Evolutionary conservation across 1,140 invertebrate species (phyloP), one percentile per base, ranked within the genome.

Genomic region (Plutomurus gul): DNA sequence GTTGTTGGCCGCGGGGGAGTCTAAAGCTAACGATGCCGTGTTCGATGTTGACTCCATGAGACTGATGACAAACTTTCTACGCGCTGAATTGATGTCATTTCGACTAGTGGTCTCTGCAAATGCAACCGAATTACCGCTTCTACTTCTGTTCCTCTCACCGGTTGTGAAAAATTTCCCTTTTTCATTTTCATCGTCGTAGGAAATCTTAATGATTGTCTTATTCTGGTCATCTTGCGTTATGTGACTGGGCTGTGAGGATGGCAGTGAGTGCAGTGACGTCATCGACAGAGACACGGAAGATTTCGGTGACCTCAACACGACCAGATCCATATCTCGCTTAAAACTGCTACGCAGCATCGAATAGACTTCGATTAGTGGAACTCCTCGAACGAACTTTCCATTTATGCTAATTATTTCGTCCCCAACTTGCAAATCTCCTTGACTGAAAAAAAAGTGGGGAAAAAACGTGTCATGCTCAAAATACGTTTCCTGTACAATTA

Each of bases 351-450:
- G 86, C 20, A 93, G 80, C 18, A 89, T 87, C 49, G 88, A 88
- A 25, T 89, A 87, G 1, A 91, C 92, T 80, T 93, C 91, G 11
- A 86, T 82, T 10, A 90, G 86, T n/a, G 87, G 87, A 80, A 92
- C 86, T 0, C 92, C 91, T 20, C 90, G 88, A 43, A 93, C 82
- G 43, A 90, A 87, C 43, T 88, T 88, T 0, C 92, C 92, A 81
- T 91, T 91, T 13, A 93, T 90, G 81, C 91, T 89, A 13, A 93
- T 86, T 30, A 93, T 87, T 85, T 93, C 92, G 83, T 93, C 92
- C 0, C 91, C 91, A 40, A 91, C 84, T 39, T 87, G 86, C 49
- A 90, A 85, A 76, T 89, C 87, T 8, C 89, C 89, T 86, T 90
- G 89, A 82, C 90, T 91, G 85, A 82, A 85, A 84, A 80, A 33